Evolutionary conservation across 2,888 invertebrate species (phyloP).

Genomic region (Blera fallax): DNA sequence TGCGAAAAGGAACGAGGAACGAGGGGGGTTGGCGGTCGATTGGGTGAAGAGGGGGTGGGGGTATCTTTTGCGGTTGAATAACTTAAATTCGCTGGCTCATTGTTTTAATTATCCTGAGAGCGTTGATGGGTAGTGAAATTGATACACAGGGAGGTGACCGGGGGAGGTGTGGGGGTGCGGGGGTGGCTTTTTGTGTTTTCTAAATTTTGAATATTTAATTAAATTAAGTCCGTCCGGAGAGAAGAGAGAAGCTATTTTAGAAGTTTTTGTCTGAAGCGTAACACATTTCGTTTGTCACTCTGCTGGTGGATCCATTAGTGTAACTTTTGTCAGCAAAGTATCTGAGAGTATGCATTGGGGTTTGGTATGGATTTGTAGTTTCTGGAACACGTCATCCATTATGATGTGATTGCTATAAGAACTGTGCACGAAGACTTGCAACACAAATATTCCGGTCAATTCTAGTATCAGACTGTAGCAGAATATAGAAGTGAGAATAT

Average conservation of each 20-base stretch:
- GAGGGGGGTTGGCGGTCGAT: neutral
- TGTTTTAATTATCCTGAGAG: constrained; percentile 63
- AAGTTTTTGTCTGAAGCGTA: neutral
- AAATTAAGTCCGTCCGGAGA: constrained; percentile 31
- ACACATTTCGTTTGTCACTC: constrained; percentile 7
- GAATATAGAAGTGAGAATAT: too few species aligned
- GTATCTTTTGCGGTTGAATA: constrained; percentile 52
- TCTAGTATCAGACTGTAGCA: too few species aligned
- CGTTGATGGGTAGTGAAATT: constrained; percentile 19
- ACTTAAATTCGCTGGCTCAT: constrained; percentile 70
- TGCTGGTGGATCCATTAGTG: constrained; percentile 14
- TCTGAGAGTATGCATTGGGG: neutral
- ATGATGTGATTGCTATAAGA: too few species aligned
- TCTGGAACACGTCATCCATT: too few species aligned
- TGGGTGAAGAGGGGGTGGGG: constrained; percentile 8
- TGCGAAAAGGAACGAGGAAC: constrained; percentile 18
- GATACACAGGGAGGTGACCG: neutral
- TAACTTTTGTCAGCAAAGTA: neutral
- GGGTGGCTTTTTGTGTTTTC: constrained; percentile 9
- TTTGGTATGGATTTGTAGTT: too few species aligned
- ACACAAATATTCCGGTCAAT: too few species aligned
- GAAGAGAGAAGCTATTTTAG: neutral
- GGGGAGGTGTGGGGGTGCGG: neutral
- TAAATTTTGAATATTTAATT: constrained; percentile 59
- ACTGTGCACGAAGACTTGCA: too few species aligned